Evolutionary conservation across 2,888 invertebrate species (phyloP), one percentile per base, ranked within the genome.

Genomic region (Shargacucullia verbasci): DNA sequence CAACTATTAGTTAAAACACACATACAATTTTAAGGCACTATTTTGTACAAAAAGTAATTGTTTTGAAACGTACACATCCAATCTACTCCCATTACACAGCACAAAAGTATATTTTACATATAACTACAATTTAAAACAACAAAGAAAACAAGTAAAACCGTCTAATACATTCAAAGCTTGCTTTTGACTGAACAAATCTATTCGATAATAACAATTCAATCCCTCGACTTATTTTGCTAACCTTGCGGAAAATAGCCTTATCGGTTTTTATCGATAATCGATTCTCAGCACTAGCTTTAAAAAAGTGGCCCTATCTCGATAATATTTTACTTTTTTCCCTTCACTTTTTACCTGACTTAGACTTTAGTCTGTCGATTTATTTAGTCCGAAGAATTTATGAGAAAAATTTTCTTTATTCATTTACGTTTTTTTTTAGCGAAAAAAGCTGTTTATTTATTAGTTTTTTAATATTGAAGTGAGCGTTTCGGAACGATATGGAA

Each of bases 191-290:
- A 80, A 80, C 79, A 81, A 82, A 85, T 83, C 76, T 72, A 64
- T 54, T 67, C 65, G 55, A 78, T 81, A 80, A 83, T 82, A 82
- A 82, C 80, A 78, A 81, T 79, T 80, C 79, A 71, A 81, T 84
- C 78, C 76, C 54, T n/a, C 50, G 43, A 57, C 55, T 71, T 61
- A 70, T 70, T 68, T 56, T 58, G 60, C 69, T 70, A 78, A 76
- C 73, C 73, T 71, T 59, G 70, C 74, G 78, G 76, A 76, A 81
- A 79, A 77, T 77, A 71, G 73, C 78, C 74, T 63, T 74, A 82
- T 85, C 63, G 65, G 47, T 56, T 57, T 29, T 70, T 70, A 66
- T 70, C 85, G 84, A 83, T 77, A 79, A 75, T 74, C 59, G 64
- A 62, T 73, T 64, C 52, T 56, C 66, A 73, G 64, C 73, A 68